These are phyloP conservation scores for Sebastes schlegelii DNA, from an alignment of 2,113 vertebrate species.

Conservation along the genomic window DNA sequence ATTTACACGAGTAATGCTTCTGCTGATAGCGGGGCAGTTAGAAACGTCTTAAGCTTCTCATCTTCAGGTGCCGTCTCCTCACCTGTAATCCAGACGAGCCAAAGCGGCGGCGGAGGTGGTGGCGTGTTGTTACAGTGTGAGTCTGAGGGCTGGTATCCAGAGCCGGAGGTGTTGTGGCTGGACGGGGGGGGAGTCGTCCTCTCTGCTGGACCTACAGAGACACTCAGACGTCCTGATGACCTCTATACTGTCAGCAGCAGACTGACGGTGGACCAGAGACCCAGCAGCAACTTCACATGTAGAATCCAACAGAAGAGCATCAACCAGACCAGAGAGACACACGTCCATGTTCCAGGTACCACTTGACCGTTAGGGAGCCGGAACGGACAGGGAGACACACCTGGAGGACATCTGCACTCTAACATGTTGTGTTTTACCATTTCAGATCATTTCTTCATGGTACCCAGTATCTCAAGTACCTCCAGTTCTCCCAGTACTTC, in stretches of 20 bases:
- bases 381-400: too few relatives aligned
- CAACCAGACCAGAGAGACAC: conserved; percentile 3
- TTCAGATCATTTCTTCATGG: neutral
- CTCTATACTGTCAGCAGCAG: conserved; percentile 30
- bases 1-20: neutral
- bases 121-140: neutral
- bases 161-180: conserved; percentile 25
- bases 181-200: neutral
- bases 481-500: too few relatives aligned
- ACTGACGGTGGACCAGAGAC: conserved; percentile 24
- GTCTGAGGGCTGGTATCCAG: conserved; percentile 7
- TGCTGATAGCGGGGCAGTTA: too few relatives aligned
- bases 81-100: neutral
- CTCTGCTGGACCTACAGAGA: conserved; percentile 14
- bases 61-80: neutral
- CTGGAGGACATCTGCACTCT: too few relatives aligned
- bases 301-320: conserved; percentile 25
- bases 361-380: too few relatives aligned
- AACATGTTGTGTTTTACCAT: neutral
- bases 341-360: neutral
- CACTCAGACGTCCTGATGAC: conserved; percentile 11
- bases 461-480: neutral
- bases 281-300: conserved; percentile 3
- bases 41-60: neutral
- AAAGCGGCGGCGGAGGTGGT: rapidly evolving